Conservation (phyloP, 2,113 vertebrate species). For the zebrafish (Danio rerio) region DNA sequence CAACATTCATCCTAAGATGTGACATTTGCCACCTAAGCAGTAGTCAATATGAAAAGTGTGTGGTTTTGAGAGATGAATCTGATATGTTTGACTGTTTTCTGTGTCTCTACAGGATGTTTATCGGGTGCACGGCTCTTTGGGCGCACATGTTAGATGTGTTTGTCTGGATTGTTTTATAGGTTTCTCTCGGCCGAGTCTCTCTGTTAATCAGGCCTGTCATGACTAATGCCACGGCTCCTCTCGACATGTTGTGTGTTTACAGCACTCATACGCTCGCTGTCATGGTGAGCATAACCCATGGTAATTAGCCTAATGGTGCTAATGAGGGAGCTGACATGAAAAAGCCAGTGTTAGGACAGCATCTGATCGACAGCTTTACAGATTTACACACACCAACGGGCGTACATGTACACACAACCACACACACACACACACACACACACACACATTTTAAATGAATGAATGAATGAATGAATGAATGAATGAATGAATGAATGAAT, state of each 20-base stretch:
- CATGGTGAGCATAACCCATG: constrained; percentile 70
- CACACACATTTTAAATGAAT: constrained; percentile 11
- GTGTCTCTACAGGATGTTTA: background rate
- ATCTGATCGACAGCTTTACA: constrained; percentile 80
- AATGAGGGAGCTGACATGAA: constrained; percentile 82
- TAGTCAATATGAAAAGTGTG: background rate
- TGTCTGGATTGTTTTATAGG: constrained; percentile 35
- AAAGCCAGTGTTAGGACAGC: constrained; percentile 80
- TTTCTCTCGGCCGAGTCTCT: constrained; percentile 32
- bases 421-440: constrained; percentile 39
- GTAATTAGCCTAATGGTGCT: constrained; percentile 82
- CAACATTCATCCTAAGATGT: constrained; percentile 9
- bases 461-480: no score
- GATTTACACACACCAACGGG: constrained; percentile 58
- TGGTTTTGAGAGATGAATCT: background rate
- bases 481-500: no score
- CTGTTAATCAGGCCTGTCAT: constrained; percentile 47
- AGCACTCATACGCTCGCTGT: constrained; percentile 59
- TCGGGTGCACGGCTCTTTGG: background rate
- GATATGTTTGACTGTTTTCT: background rate
- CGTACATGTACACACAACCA: constrained; percentile 27
- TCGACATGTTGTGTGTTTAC: constrained; percentile 56
- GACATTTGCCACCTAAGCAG: background rate
- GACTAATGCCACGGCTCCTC: constrained; percentile 48
- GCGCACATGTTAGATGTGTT: constrained; percentile 9